Conservation (phyloP, 2,888 invertebrate genomes). For the Candidula unifasciata region DNA sequence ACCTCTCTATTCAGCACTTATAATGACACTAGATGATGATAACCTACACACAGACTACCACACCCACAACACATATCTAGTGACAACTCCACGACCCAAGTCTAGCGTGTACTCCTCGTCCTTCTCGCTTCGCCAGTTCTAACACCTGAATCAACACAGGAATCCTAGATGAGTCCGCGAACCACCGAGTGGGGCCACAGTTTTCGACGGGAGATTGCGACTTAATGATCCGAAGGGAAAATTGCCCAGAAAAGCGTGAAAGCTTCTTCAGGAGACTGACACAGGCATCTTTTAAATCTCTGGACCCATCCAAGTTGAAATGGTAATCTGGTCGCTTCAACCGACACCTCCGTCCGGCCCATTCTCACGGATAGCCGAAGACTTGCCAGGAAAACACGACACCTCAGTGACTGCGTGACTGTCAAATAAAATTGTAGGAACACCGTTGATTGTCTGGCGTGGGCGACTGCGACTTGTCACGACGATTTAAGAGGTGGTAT, state of each 20-base stretch:
- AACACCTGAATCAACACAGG: conserved; percentile 26
- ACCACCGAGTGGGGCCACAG: neutral
- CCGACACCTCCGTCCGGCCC: neutral
- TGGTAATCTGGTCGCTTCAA: neutral
- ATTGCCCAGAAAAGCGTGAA: conserved; percentile 25
- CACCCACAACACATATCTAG: conserved; percentile 1
- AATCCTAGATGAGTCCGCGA: neutral
- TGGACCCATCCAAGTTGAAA: neutral
- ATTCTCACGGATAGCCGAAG: neutral
- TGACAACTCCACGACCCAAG: neutral
- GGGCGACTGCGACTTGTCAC: too few species aligned
- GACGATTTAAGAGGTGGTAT: too few species aligned
- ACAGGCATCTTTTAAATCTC: neutral
- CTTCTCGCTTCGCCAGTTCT: conserved; percentile 1
- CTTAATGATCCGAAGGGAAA: conserved; percentile 14
- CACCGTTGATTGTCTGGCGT: too few species aligned
- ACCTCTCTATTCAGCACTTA: too few species aligned
- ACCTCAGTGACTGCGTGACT: too few species aligned
- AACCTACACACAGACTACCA: neutral
- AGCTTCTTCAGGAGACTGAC: neutral
- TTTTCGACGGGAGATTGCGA: conserved; percentile 7
- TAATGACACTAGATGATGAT: too few species aligned
- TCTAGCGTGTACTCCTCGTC: neutral
- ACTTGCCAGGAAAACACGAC: neutral
- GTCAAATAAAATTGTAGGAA: too few species aligned